Conservation (phyloP, 2,797 vertebrate genomes). For the Toxotes lorentzi region DNA sequence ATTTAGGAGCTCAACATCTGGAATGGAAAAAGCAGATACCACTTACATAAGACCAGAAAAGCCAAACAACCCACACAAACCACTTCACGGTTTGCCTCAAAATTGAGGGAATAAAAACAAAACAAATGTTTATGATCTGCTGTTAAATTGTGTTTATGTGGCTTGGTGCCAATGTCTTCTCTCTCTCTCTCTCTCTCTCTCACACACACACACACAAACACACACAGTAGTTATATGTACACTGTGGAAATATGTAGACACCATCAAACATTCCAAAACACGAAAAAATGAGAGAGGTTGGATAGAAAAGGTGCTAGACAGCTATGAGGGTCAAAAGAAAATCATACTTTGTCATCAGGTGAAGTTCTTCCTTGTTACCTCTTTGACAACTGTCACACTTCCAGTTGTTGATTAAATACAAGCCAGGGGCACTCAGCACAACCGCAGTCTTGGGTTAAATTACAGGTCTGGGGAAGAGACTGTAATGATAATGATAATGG, state of each 20-base stretch:
- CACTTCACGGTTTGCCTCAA: constrained; percentile 33
- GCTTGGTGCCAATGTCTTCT: constrained; percentile 23
- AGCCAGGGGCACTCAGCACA: constrained; percentile 23
- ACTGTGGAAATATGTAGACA: constrained; percentile 20
- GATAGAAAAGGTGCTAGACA: constrained; percentile 6
- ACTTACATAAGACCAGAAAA: constrained; percentile 64
- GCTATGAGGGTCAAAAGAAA: not conserved
- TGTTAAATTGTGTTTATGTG: constrained; percentile 34
- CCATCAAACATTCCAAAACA: constrained; percentile 1
- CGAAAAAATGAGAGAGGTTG: constrained; percentile 1
- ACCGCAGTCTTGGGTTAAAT: constrained; percentile 37
- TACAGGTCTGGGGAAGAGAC: constrained; percentile 20
- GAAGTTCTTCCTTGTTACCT: not conserved
- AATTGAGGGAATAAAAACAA: constrained; percentile 16
- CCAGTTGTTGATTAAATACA: constrained; percentile 38
- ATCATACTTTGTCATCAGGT: constrained; percentile 19
- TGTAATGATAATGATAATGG: constrained; percentile 18
- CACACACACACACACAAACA: not conserved
- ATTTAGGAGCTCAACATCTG: constrained; percentile 66
- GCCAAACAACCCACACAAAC: constrained; percentile 45
- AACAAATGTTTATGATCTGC: constrained; percentile 11
- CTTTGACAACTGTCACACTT: constrained; percentile 34
- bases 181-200: not conserved
- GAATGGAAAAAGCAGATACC: constrained; percentile 70
- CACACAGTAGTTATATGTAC: not conserved